Percentiles rank a stretch among this genome's conserved stretches.
These are phyloP conservation scores for Sarcophaga rosellei DNA, from an alignment of 2,888 invertebrate genomes.

Conservation along the genomic window DNA sequence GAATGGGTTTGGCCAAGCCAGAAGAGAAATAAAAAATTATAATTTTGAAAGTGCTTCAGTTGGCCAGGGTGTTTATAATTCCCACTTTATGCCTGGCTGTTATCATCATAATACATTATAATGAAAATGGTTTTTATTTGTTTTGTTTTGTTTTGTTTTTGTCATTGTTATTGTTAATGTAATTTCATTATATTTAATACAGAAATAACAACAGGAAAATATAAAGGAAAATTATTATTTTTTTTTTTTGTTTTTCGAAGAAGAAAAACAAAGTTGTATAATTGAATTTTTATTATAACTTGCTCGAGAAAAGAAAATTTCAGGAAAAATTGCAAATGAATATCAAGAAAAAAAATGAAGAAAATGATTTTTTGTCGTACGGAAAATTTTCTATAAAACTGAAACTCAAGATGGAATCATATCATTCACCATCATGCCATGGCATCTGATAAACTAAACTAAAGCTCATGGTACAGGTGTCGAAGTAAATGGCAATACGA, in stretches of 20 bases:
- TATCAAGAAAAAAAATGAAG: slow-evolving; percentile 18
- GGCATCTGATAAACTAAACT: neutral
- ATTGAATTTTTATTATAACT: slow-evolving; percentile 66
- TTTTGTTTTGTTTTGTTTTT: slow-evolving; percentile 23
- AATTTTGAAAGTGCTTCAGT: neutral
- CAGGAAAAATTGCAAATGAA: neutral
- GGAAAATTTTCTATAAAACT: neutral
- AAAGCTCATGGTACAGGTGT: slow-evolving; percentile 27
- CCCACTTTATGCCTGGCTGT: neutral
- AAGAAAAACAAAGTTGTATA: slow-evolving; percentile 65
- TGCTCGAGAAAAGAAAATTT: slow-evolving; percentile 18
- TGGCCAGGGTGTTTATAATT: neutral
- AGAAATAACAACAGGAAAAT: slow-evolving; percentile 39
- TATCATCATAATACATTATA: slow-evolving; percentile 30
- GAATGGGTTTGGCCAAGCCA: neutral
- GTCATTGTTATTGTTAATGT: slow-evolving; percentile 49
- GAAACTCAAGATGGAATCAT: neutral
- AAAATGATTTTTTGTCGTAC: slow-evolving; percentile 6
- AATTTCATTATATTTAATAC: slow-evolving; percentile 59
- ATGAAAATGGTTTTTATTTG: slow-evolving; percentile 55
- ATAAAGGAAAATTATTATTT: neutral
- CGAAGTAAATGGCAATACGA: neutral
- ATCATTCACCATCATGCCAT: neutral
- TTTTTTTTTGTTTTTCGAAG: too few species aligned
- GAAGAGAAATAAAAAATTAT: neutral